Evolutionary conservation across 1,140 invertebrate genomes (phyloP), one percentile per base, ranked within the genome.

Genomic region (Drosophila mayri): DNA sequence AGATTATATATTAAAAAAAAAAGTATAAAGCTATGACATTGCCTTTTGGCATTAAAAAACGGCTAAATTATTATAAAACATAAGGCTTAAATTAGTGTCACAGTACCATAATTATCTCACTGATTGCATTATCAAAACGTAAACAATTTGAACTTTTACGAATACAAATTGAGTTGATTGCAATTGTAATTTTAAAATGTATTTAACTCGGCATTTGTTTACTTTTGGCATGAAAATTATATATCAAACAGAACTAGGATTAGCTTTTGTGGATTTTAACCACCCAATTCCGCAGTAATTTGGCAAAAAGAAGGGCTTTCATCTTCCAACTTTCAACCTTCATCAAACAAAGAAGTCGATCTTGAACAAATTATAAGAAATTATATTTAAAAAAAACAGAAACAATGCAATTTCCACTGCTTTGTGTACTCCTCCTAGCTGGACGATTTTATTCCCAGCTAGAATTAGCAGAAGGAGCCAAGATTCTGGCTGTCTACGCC

Each of bases 401-500:
- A 35, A 57, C 16, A 22, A 65, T 79, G 59, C 25, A 38, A n/a
- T 12, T 79, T 16, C 4, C n/a, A 22, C 20, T 64, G 30, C 3
- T 81, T 1, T 67, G 18, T 41, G 61, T 18, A 12, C 35, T 77
- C 22, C 22, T 90, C 20, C 28, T 54, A 9, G 46, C 49, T 37
- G 55, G 57, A 2, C 12, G 22, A 14, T 22, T 64, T 0, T 41
- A 47, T 49, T 43, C 59, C 0, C 28, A 38, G 6, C 11, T 43
- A 0, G 28, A 61, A 25, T 22, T n/a, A 12, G 64, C 35, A 9
- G 28, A 35, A 18, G 59, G 61, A 5, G 50, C 79, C 2, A 91
- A 71, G 20, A 91, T 91, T 49, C 58, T 91, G 16, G 90, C 90
- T 5, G 80, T 90, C 0, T 92, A 84, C 55, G 73, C 90, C 10